Base-by-base conservation (phyloP, 1,140 invertebrate genomes). In the Drosophila erecta region DNA sequence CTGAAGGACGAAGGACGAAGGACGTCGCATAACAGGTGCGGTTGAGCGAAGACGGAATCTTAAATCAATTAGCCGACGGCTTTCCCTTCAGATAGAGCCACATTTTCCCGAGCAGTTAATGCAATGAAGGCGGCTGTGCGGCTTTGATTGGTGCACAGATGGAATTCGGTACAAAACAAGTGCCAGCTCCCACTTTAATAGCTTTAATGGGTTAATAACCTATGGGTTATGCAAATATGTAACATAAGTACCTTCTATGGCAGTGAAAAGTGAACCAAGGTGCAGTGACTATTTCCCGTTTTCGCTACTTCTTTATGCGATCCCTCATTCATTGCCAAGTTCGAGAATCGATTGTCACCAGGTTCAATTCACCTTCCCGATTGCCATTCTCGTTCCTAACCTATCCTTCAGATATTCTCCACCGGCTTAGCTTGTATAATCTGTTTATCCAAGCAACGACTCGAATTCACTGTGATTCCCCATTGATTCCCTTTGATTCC, bases 51-150 rank as follows among this genome's bases (percentile, higher is more conserved):
- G 17, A 12, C 57, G 49, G n/a, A 44, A 64, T 60, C 67, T 73
- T 73, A 60, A 77, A 81, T 86, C 81, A 85, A 77, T 86, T 85
- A 86, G 77, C 73, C 77, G 77, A 86, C 77, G 59, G 53, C 43
- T 65, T 41, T 41, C 27, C 43, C 43, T 40, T 37, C 20, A 12
- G 15, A 22, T 11, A 22, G 41, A 14, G 50, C 64, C 24, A 35
- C 35, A 69, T 49, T 55, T 47, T 43, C 2, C 3, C 14, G 24
- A 24, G 50, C 66, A 50, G 37, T 57, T 70, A 70, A 70, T 56
- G 65, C 49, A 46, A 41, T 51, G 47, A 54, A 46, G 38, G 59
- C 41, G n/a, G 15, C 46, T 30, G 35, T 49, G 7, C 61, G 20
- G n/a, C 6, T 30, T 30, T 30, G 27, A 30, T 30, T 2, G 2